phyloP scores from a whole-genome alignment of 2,797 vertebrate species.

The Sebastes oblongus region DNA sequence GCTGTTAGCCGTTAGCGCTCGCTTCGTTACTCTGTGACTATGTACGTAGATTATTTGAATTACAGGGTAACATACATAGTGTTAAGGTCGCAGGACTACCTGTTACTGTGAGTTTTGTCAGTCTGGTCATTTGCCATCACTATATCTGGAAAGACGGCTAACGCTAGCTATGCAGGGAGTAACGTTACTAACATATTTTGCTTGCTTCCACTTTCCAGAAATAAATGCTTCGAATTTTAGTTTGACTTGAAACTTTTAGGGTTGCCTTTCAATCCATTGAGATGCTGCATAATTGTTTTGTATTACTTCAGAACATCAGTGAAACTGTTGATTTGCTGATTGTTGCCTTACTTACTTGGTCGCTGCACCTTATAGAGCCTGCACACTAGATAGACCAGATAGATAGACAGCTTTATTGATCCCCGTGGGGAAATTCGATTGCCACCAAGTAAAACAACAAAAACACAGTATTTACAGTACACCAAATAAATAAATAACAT shows the following conservation, averaged over 20 bases:
- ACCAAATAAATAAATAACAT: too few species aligned
- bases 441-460: too few species aligned
- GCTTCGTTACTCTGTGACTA: not conserved
- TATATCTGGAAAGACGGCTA: not conserved
- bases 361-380: not conserved
- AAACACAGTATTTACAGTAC: too few species aligned
- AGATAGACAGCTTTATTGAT: too few species aligned
- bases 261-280: not conserved
- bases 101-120: not conserved
- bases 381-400: too few species aligned
- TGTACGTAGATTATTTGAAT: not conserved
- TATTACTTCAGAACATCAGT: not conserved
- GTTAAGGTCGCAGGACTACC: not conserved
- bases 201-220: not conserved
- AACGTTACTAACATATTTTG: not conserved
- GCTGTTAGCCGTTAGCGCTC: not conserved
- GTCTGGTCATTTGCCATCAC: not conserved
- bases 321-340: not conserved
- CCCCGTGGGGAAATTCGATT: too few species aligned
- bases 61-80: not conserved
- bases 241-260: not conserved
- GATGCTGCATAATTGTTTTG: not conserved
- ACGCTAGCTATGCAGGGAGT: not conserved
- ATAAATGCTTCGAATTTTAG: not conserved
- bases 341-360: not conserved